Conservation (phyloP, 2,797 vertebrate genomes). For the Neostethus bicornis region DNA sequence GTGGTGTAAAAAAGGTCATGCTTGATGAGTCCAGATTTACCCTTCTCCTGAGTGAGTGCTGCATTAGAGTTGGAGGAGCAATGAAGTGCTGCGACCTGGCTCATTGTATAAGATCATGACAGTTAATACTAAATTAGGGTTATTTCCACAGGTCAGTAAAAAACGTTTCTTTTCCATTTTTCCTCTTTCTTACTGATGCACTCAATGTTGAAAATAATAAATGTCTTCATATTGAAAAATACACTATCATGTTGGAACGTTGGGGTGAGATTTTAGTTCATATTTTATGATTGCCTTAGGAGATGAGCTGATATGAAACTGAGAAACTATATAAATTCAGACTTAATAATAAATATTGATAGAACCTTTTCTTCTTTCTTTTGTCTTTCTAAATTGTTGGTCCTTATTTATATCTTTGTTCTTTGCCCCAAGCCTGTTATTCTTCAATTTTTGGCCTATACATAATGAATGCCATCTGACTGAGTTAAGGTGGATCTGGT, state of each 20-base stretch:
- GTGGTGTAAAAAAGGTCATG: too few species aligned
- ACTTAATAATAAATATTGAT: conserved; percentile 51
- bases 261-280: not conserved
- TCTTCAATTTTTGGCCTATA: conserved; percentile 73
- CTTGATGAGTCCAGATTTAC: too few species aligned
- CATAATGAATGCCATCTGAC: conserved; percentile 79
- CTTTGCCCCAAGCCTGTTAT: conserved; percentile 68
- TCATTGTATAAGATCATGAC: too few species aligned
- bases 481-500: conserved; percentile 64
- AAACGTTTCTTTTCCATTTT: not conserved
- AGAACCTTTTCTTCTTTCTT: conserved; percentile 26
- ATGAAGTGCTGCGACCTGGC: too few species aligned
- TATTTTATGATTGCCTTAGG: not conserved
- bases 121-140: too few species aligned
- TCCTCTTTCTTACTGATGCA: not conserved
- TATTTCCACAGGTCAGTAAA: not conserved
- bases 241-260: not conserved
- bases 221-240: not conserved
- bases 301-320: conserved; percentile 19
- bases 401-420: conserved; percentile 68
- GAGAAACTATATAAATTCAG: conserved; percentile 21
- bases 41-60: too few species aligned
- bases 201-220: not conserved
- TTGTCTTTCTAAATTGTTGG: conserved; percentile 48
- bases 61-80: too few species aligned